Conservation (phyloP, 2,113 vertebrate species). For the Heterocephalus glaber region DNA sequence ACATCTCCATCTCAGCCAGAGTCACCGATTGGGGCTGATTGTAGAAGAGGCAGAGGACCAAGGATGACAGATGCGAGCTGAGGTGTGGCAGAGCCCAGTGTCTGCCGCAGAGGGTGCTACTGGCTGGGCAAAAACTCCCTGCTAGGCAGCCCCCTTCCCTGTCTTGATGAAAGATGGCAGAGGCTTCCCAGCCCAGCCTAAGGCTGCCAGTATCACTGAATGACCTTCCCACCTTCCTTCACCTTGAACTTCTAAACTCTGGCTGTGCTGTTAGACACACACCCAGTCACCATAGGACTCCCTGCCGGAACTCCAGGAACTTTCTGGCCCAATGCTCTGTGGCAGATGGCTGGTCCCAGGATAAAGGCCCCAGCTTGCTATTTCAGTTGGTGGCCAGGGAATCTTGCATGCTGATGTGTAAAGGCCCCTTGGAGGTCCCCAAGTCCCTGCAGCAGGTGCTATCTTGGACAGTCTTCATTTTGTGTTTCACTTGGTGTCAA, state of each 20-base stretch:
- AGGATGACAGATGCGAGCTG: not conserved
- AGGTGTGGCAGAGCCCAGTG: not conserved
- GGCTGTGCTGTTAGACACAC: not conserved
- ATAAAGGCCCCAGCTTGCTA: conserved; percentile 49
- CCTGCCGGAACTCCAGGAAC: not conserved
- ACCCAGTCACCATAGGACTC: conserved; percentile 6
- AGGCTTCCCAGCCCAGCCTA: not conserved
- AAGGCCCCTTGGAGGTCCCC: not conserved
- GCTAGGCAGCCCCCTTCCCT: not conserved
- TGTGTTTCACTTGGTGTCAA: conserved; percentile 19
- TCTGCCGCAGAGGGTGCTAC: not conserved
- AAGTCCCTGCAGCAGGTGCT: conserved; percentile 20
- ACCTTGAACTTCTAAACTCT: not conserved
- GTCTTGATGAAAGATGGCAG: not conserved
- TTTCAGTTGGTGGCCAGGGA: conserved; percentile 62
- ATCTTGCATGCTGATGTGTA: not conserved
- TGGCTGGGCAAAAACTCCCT: not conserved
- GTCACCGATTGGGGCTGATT: not conserved
- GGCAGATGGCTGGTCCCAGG: conserved; percentile 22
- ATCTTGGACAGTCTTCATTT: conserved; percentile 21
- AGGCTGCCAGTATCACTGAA: not conserved
- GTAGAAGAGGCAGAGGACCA: not conserved
- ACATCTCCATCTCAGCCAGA: conserved; percentile 77
- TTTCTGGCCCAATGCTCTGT: not conserved
- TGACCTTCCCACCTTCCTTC: not conserved